These are phyloP conservation scores for Dreissena rostriformis DNA, from an alignment of 1,140 invertebrate species.

Conservation along the genomic window DNA sequence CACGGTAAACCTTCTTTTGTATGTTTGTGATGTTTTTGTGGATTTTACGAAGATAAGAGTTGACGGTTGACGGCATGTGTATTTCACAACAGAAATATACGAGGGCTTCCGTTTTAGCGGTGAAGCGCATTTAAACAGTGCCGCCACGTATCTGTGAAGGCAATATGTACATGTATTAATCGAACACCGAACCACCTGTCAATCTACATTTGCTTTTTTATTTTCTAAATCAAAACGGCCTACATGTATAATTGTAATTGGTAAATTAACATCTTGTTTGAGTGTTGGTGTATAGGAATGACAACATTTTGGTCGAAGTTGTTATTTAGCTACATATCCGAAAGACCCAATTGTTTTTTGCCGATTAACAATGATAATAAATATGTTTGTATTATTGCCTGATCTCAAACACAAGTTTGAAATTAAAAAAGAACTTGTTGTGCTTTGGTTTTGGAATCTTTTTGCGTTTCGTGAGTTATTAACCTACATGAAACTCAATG, in stretches of 20 bases:
- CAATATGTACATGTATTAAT: background rate
- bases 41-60: slow-evolving; percentile 1
- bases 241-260: background rate
- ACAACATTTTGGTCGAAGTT: background rate
- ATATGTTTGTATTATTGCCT: no score
- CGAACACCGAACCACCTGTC: background rate
- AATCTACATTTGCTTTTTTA: background rate
- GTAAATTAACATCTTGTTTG: background rate
- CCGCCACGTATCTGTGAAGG: slow-evolving; percentile 52
- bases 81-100: slow-evolving; percentile 52
- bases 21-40: background rate
- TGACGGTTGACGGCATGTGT: slow-evolving; percentile 19
- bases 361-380: no score
- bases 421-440: no score
- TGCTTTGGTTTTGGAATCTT: no score
- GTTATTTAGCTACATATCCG: background rate
- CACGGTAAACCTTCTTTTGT: slow-evolving; percentile 85
- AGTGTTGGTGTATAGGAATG: background rate
- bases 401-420: no score
- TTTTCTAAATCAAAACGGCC: background rate
- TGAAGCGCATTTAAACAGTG: slow-evolving; percentile 39
- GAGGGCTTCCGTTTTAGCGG: slow-evolving; percentile 12
- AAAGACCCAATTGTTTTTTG: no score
- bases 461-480: no score
- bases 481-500: no score